Base-by-base conservation (phyloP, 1,140 invertebrate genomes). In the Tetramorium alpestre region DNA sequence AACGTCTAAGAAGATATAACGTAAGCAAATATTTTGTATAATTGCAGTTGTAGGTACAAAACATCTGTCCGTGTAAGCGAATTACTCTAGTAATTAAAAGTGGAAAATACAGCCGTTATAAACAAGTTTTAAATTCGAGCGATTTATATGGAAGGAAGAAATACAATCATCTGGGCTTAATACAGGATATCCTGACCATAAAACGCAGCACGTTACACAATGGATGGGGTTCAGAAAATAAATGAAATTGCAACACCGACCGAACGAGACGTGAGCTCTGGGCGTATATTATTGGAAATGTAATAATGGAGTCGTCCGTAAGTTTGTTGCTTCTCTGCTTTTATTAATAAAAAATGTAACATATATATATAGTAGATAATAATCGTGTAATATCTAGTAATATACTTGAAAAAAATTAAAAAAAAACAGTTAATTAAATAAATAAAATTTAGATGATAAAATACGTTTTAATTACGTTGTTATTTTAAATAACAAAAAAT, bases 241-340 rank as follows among this genome's bases (percentile, higher is more conserved):
- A 82, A 82, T 82, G 38, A 72, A 82, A 82, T 72, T 54, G 62
- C 76, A 67, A 80, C 62, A 11, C 44, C 25, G 60, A 28, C 58
- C 76, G 60, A 80, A 54, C 60, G 25, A 80, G 76, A 49, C 76
- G n/a, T 49, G 58, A 67, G 77, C 38, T 70, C 54, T 58, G 65
- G 49, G 6, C 54, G 70, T 49, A 51, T 41, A 70, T 82, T 82
- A 82, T 82, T 72, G 78, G 78, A 82, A 72, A 82, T 58, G 65
- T 82, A 82, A 82, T 65, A 80, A 72, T 67, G 51, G 60, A 16
- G 22, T 72, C 22, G 18, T 41, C 11, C 18, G 41, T 22, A 64
- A 54, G 70, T 73, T 54, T 18, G 33, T 11, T 44, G 33, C 67
- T 18, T 56, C n/a, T 47, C 28, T 22, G 18, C 28, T 67, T 38